These are phyloP conservation scores for Melanostoma scalare DNA, from an alignment of 2,888 invertebrate genomes.

Conservation along the genomic window DNA sequence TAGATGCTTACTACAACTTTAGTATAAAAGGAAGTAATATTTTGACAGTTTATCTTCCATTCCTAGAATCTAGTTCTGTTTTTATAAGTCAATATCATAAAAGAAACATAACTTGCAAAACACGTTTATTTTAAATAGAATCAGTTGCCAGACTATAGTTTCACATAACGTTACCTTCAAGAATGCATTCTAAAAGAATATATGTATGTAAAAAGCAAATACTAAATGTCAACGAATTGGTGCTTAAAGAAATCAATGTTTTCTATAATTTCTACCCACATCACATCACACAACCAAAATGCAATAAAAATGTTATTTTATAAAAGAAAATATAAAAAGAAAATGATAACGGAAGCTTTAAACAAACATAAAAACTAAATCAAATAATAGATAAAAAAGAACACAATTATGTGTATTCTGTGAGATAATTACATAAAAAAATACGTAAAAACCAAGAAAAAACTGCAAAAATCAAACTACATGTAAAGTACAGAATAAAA, in stretches of 20 bases:
- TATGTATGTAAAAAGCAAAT: background rate
- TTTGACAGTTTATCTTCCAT: no score
- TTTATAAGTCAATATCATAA: no score
- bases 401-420: conserved; percentile 56
- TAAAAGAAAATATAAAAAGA: conserved; percentile 17
- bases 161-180: no score
- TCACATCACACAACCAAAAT: conserved; percentile 47
- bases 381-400: conserved; percentile 28
- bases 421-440: conserved; percentile 42
- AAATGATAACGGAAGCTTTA: conserved; percentile 62
- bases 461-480: conserved; percentile 58
- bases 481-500: conserved; percentile 72
- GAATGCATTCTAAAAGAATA: background rate
- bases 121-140: no score
- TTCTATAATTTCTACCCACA: conserved; percentile 32
- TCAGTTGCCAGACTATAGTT: no score
- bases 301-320: conserved; percentile 19
- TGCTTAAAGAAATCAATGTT: conserved; percentile 54
- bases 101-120: no score
- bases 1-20: no score
- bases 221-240: conserved; percentile 52
- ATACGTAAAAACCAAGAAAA: conserved; percentile 24
- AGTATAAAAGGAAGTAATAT: no score
- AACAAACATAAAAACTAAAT: conserved; percentile 51
- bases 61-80: no score